Percentiles rank a stretch among this genome's conserved stretches.
Conservation (phyloP, 2,797 vertebrate genomes). For the Crypturellus tataupa region DNA sequence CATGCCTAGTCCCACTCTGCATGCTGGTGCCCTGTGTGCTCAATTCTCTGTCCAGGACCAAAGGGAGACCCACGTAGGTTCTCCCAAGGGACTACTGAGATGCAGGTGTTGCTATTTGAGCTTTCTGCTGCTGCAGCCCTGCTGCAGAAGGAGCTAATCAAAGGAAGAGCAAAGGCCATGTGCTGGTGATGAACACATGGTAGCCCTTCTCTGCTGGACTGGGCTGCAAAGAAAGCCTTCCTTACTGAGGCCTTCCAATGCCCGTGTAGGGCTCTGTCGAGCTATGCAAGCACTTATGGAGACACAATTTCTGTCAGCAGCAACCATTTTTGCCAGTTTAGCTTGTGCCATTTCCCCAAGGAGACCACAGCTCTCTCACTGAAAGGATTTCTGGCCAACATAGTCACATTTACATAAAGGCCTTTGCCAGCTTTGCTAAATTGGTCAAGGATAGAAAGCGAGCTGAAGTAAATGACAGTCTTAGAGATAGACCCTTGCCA, state of each 20-base stretch:
- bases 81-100: background rate
- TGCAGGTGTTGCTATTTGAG: background rate
- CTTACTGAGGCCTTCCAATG: background rate
- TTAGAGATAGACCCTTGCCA: background rate
- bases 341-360: background rate
- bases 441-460: background rate
- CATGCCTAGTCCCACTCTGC: background rate
- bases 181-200: background rate
- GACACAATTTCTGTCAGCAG: background rate
- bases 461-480: constrained; percentile 2
- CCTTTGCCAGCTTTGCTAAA: constrained; percentile 1
- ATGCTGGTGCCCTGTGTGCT: background rate
- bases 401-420: background rate
- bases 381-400: background rate
- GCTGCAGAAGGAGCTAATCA: background rate
- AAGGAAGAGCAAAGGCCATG: background rate
- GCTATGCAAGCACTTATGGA: background rate
- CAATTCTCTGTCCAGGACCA: rapidly evolving
- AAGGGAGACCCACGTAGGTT: background rate
- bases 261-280: background rate
- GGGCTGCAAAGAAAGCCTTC: background rate
- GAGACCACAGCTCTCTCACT: background rate
- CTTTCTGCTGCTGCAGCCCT: background rate
- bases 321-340: background rate
- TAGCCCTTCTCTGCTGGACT: background rate